Base-by-base conservation (phyloP, 1,140 invertebrate genomes). In the Coelopa frigida region DNA sequence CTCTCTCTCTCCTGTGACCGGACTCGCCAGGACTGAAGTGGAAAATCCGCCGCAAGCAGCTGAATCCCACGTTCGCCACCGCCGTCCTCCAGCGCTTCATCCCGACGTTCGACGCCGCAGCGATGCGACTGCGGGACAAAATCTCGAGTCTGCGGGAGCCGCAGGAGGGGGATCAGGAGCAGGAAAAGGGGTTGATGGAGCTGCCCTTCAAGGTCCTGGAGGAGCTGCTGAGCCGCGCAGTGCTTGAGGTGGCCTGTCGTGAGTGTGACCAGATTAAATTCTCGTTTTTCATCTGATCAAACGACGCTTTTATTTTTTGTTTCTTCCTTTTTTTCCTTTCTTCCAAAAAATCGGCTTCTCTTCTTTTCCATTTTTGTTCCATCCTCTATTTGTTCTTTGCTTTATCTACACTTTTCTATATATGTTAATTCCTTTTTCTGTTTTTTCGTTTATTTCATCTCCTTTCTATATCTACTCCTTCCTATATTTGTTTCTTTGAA, bases 21-120 rank as follows among this genome's bases (percentile, higher is more conserved):
- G n/a, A n/a, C n/a, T n/a, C n/a, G 18, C 6, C 33, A 61, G 61
- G 60, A 5, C 57, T 60, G 22, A 53, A 57, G 22, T 66, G 62
- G 62, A 66, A 66, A 37, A 44, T 59, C 15, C 62, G 62, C 3
- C 53, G 62, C 22, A 59, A 63, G 36, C 62, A 66, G 33, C 38
- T 66, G 6, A 66, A 66, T 58, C 62, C 62, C 1, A 59, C 62
- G 38, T 66, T 66, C 24, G 59, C 59, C 33, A 58, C 62, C n/a
- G 58, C 56, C 24, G 58, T 66, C 17, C 58, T 66, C 29, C 27
- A 56, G 20, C 59, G 58, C 21, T 66, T 66, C 40, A n/a, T n/a
- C n/a, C n/a, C n/a, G n/a, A n/a, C n/a, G n/a, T 62, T 66, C 21
- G 56, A 58, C 46, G 57, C 59, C 1, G 23, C 23, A 7, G 23